Percentiles rank a stretch among this genome's conserved stretches.
Evolutionary conservation across 2,797 vertebrate species (phyloP).

Genomic region (Cossypha caffra): DNA sequence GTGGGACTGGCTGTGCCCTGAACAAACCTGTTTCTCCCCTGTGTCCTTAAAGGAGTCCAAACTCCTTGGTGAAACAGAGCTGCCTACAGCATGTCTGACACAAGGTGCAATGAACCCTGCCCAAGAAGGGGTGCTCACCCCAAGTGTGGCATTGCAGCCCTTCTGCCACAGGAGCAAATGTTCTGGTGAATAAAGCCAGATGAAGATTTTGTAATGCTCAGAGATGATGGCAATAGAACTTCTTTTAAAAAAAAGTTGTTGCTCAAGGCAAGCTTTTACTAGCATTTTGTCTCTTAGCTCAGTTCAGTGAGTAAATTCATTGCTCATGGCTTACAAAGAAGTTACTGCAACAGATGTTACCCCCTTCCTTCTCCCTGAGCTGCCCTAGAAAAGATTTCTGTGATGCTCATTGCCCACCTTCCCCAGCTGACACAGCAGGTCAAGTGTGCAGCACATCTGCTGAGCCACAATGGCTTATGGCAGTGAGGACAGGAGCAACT

Average conservation of each 20-base stretch:
- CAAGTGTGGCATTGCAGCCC: neutral
- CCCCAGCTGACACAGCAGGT: neutral
- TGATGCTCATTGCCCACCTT: neutral
- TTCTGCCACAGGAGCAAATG: neutral
- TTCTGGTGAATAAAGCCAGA: neutral
- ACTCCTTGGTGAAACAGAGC: neutral
- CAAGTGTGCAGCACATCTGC: neutral
- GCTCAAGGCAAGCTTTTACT: conserved; percentile 31
- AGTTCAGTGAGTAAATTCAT: conserved; percentile 16
- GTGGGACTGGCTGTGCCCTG: neutral
- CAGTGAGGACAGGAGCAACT: neutral
- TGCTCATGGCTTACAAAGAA: neutral
- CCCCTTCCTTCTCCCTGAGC: neutral
- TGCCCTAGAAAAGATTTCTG: neutral
- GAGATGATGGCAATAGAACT: neutral
- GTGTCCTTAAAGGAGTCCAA: neutral
- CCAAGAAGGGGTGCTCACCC: neutral
- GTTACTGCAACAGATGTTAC: neutral
- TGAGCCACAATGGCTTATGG: neutral
- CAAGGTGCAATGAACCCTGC: neutral
- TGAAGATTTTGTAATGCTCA: neutral
- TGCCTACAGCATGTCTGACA: neutral
- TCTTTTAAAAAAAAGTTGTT: neutral
- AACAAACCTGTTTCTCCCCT: neutral
- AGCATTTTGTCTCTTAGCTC: neutral